A percentile compares a stretch with the other conserved stretches of the same genome.
Conservation (phyloP, 2,888 invertebrate genomes). For the Andrena dorsata region DNA sequence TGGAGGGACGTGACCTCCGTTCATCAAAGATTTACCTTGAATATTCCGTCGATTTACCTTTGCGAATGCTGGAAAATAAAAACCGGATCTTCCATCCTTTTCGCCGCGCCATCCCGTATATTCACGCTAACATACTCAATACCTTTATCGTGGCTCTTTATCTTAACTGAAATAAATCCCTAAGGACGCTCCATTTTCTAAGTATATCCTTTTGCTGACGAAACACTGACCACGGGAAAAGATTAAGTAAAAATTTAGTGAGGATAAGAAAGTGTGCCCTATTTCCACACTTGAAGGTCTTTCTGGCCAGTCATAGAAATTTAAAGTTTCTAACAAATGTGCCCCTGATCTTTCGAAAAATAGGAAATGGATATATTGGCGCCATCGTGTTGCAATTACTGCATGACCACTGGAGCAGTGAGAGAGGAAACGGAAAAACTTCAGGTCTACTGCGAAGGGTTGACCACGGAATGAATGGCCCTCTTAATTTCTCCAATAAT, state of each 20-base stretch:
- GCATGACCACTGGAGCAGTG: conserved; percentile 34
- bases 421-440: conserved; percentile 51
- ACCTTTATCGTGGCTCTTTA: neutral
- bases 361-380: conserved; percentile 18
- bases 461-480: conserved; percentile 74
- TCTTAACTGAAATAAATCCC: conserved; percentile 36
- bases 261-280: no score
- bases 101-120: neutral
- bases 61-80: conserved; percentile 50
- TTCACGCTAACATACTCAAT: conserved; percentile 25
- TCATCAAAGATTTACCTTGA: conserved; percentile 72
- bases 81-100: conserved; percentile 23
- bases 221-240: neutral
- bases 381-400: conserved; percentile 52
- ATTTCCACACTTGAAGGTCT: no score
- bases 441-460: conserved; percentile 51
- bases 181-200: neutral
- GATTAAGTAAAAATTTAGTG: neutral
- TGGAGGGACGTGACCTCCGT: conserved; percentile 67
- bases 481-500: conserved; percentile 82
- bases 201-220: neutral
- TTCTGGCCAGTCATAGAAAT: neutral
- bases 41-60: conserved; percentile 61
- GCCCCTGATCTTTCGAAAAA: conserved; percentile 12
- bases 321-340: conserved; percentile 9